Evolutionary conservation across 2,113 vertebrate genomes (phyloP).

Genomic region (Lamprotornis superbus): DNA sequence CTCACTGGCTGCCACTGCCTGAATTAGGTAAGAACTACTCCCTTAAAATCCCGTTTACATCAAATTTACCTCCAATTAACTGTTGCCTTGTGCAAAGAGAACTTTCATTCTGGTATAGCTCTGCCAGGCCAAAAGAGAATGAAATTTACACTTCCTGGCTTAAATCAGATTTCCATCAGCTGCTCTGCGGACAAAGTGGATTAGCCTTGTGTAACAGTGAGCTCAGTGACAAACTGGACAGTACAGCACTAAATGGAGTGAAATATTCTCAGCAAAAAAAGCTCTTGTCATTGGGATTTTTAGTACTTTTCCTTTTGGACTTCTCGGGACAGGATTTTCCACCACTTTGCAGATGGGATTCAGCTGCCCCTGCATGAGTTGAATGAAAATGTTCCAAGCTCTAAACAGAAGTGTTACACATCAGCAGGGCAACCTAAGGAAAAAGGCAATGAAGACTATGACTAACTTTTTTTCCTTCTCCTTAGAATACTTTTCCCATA

Average conservation of each 20-base stretch:
- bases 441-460: not conserved
- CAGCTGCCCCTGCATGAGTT: not conserved
- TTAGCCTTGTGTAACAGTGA: slow-evolving; percentile 8
- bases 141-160: not conserved
- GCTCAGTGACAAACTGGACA: not conserved
- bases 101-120: not conserved
- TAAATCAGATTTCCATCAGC: slow-evolving; percentile 31
- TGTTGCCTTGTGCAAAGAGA: not conserved
- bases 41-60: not conserved
- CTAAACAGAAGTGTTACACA: not conserved
- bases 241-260: not conserved
- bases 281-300: not conserved
- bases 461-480: not conserved
- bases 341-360: not conserved
- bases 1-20: not conserved
- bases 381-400: not conserved
- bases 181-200: not conserved
- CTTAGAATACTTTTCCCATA: not conserved
- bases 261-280: not conserved
- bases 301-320: not conserved
- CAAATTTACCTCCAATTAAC: not conserved
- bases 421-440: not conserved
- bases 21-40: not conserved
- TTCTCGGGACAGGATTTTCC: not conserved
- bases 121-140: not conserved